Base-by-base conservation (phyloP, 2,113 vertebrate genomes). In the Alouatta palliata region DNA sequence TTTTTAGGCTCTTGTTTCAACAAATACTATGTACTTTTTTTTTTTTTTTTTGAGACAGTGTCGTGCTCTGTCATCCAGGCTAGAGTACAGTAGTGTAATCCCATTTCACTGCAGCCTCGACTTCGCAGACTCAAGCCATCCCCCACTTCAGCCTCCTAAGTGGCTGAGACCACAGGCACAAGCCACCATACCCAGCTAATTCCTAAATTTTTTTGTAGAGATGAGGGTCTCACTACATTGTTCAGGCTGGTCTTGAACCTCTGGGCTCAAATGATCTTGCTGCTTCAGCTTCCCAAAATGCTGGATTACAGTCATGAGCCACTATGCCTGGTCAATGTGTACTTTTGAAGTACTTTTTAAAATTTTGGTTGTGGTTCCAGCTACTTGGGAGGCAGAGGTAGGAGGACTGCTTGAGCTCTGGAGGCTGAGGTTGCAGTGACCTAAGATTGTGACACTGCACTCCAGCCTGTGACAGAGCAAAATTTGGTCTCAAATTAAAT, bases 1-100 rank as follows among this genome's bases (percentile, higher is more conserved):
- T 52, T 85, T 91, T 90, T 73, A 79, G 70, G 70, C 35, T 85
- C 35, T 90, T 90, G 23, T 80, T 73, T 90, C 71, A 90, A 89
- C 8, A 96, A 79, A 71, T 43, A 84, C 43, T 64, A 56, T 32
- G 27, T 35, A 49, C 40, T 73, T 76, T 68, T 71, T 37, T 37
- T 21, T 20, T 20, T 43, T 43, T 21, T 71, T 76, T 76, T 76
- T 76, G 73, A 76, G 43, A 45, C 25, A 47, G 14, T 16, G 27
- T 47, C 73, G 2, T 9, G 27, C 14, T 47, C 43, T 76, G 75
- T 76, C 27, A 30, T 13, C 14, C 43, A 27, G 1, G 27, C 20
- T 76, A 75, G 40, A 8, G 25, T 75, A 14, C 73, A 45, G 73
- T 45, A 40, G 40, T 27, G 14, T 27, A 40, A 45, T 45, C 6